These are phyloP conservation scores for Netelia inedita DNA, from an alignment of 2,888 invertebrate genomes.

Conservation along the genomic window DNA sequence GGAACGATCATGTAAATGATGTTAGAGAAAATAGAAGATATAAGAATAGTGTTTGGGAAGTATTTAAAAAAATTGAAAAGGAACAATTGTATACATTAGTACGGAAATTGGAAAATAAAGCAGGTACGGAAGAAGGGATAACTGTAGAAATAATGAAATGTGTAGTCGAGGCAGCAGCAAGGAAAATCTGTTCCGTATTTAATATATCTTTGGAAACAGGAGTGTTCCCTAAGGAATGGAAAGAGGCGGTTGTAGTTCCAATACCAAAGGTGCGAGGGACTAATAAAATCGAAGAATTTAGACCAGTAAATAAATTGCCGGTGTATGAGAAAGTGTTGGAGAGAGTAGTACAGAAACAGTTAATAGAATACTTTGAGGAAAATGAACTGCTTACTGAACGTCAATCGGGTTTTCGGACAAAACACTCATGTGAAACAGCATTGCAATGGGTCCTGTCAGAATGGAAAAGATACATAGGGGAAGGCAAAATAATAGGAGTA, in stretches of 20 bases:
- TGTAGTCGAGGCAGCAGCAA: neutral
- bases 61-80: no score
- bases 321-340: neutral
- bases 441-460: slow-evolving; percentile 44
- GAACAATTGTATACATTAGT: slow-evolving; percentile 26
- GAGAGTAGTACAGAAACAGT: no score
- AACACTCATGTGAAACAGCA: slow-evolving; percentile 23
- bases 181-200: neutral
- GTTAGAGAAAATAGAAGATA: neutral
- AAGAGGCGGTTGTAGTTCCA: slow-evolving; percentile 39
- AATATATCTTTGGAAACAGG: slow-evolving; percentile 15
- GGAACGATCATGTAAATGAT: slow-evolving; percentile 1
- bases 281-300: neutral
- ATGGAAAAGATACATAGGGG: slow-evolving; percentile 46
- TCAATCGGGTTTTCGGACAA: no score
- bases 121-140: slow-evolving; percentile 2
- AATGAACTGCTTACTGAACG: no score
- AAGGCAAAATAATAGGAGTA: slow-evolving; percentile 31
- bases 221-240: slow-evolving; percentile 33
- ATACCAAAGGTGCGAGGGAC: slow-evolving; percentile 37
- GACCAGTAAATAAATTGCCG: slow-evolving; percentile 1
- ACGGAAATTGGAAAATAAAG: slow-evolving; percentile 14
- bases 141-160: neutral
- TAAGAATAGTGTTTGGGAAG: no score
- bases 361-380: no score